phyloP scores from a whole-genome alignment of 2,797 vertebrate genomes.

The Typhlichthys eigenmanni region DNA sequence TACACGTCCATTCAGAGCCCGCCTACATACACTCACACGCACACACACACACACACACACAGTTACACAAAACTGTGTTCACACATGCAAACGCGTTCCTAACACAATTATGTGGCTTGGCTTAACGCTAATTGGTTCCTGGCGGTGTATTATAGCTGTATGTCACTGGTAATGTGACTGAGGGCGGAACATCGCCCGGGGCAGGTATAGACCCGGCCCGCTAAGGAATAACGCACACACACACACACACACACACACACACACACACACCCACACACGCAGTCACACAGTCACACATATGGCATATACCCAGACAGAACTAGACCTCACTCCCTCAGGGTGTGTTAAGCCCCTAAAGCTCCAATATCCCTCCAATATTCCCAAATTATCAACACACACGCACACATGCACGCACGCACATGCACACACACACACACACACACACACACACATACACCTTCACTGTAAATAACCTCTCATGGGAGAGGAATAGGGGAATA shows the following conservation, averaged over 20 bases:
- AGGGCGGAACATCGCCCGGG: conserved; percentile 64
- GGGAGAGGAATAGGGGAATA: conserved; percentile 32
- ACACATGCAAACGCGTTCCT: conserved; percentile 49
- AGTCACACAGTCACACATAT: conserved; percentile 24
- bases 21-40: conserved; percentile 17
- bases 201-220: conserved; percentile 56
- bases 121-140: conserved; percentile 74
- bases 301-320: conserved; percentile 41
- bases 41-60: conserved; percentile 17
- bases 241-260: conserved; percentile 24
- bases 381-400: conserved; percentile 25
- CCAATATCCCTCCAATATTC: conserved; percentile 48
- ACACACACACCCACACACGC: conserved; percentile 28
- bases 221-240: conserved; percentile 49
- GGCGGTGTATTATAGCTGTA: conserved; percentile 49
- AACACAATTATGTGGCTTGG: conserved; percentile 66
- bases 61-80: neutral
- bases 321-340: conserved; percentile 67
- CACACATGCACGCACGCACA: neutral
- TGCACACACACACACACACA: conserved; percentile 33
- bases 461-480: conserved; percentile 57
- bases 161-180: conserved; percentile 61
- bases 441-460: conserved; percentile 37
- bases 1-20: conserved; percentile 8
- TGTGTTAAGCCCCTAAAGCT: conserved; percentile 63